These are phyloP conservation scores for Dicerorhinus sumatrensis DNA, from an alignment of 2,113 vertebrate genomes.

Conservation along the genomic window DNA sequence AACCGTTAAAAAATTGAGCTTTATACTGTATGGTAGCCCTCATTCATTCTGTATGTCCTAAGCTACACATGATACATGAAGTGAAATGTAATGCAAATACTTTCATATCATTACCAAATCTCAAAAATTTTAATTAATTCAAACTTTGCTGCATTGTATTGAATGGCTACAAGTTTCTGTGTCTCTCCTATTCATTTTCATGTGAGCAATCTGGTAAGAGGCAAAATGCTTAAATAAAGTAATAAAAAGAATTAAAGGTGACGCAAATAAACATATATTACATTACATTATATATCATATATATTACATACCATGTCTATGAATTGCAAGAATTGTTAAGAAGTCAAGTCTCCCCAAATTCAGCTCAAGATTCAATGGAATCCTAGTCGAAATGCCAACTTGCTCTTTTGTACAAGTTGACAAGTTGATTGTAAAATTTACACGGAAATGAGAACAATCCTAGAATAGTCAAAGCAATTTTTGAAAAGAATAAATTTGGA, in stretches of 20 bases:
- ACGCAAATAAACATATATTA: neutral
- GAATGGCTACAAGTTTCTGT: neutral
- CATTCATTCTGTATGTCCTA: neutral
- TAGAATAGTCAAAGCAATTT: neutral
- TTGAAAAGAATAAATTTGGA: conserved; percentile 2
- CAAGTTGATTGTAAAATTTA: neutral
- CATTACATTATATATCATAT: neutral
- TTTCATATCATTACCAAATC: conserved; percentile 25
- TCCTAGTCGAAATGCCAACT: neutral
- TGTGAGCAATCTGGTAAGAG: neutral
- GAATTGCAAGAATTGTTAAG: neutral
- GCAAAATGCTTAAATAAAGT: conserved; percentile 17
- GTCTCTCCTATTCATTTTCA: neutral
- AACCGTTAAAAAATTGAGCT: neutral
- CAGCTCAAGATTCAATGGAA: neutral
- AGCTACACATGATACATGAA: neutral
- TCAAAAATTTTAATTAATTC: conserved; percentile 31
- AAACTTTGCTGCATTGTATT: neutral
- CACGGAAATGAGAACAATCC: conserved; percentile 3
- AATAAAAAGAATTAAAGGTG: neutral
- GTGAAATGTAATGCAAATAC: conserved; percentile 1
- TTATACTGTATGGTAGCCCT: neutral
- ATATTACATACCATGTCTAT: neutral
- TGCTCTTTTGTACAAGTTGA: neutral
- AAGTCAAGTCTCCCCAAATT: conserved; percentile 29